Conservation (phyloP, 2,888 invertebrate species). For the Bugulina stolonifera region DNA sequence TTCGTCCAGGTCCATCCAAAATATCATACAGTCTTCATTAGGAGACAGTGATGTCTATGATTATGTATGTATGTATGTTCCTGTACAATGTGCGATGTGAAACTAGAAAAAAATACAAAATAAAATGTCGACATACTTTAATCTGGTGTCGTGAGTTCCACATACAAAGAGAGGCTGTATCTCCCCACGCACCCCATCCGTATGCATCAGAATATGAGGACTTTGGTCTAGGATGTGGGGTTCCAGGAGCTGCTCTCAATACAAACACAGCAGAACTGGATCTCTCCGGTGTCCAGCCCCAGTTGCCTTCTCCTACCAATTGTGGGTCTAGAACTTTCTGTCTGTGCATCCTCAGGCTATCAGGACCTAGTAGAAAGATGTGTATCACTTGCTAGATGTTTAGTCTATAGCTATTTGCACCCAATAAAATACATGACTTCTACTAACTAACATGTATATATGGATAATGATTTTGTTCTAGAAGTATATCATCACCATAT, state of each 20-base stretch:
- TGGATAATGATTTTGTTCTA: too few relatives aligned
- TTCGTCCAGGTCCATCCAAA: too few relatives aligned
- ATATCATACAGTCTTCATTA: too few relatives aligned
- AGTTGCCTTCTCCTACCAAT: slow-evolving; percentile 20
- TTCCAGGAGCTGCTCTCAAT: slow-evolving; percentile 15
- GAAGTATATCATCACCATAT: too few relatives aligned
- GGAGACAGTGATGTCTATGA: too few relatives aligned
- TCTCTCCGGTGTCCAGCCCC: slow-evolving; percentile 23
- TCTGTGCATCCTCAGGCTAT: slow-evolving; percentile 25
- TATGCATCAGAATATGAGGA: slow-evolving; percentile 18
- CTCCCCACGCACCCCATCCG: slow-evolving; percentile 24
- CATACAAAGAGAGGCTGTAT: background rate
- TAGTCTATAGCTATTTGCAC: too few relatives aligned
- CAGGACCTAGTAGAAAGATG: slow-evolving; percentile 25
- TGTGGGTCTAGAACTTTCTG: slow-evolving; percentile 6
- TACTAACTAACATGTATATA: too few relatives aligned
- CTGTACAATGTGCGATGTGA: too few relatives aligned
- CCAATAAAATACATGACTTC: too few relatives aligned
- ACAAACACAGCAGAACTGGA: slow-evolving; percentile 6
- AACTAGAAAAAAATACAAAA: too few relatives aligned
- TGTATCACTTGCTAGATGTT: too few relatives aligned
- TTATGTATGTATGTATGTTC: too few relatives aligned
- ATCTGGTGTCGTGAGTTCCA: slow-evolving; percentile 23
- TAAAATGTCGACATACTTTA: slow-evolving; percentile 4
- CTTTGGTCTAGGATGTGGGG: slow-evolving; percentile 25